Evolutionary conservation across 2,113 vertebrate species (phyloP), one percentile per base, ranked within the genome.

Genomic region (Chaetorhynchus papuensis): DNA sequence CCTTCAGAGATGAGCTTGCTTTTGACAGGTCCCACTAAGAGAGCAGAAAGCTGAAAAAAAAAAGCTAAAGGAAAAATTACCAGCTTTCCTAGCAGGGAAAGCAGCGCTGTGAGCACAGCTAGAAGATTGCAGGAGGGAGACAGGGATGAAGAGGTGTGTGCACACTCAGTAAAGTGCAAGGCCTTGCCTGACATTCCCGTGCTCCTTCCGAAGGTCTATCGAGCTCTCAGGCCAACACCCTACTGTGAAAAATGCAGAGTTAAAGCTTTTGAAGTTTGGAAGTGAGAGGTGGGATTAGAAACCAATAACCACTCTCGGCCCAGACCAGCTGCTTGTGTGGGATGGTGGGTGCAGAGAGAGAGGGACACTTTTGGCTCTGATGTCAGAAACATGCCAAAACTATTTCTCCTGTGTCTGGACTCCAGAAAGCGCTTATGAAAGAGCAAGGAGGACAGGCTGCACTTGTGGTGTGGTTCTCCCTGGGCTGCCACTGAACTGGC

Each of bases 81-180:
- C 13, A 27, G 5, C 19, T 95, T 84, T 30, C 21, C 5, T 56
- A 60, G 35, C 17, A 64, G 45, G 45, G 37, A 82, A 64, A 60
- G 18, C 27, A 52, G 41, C 0, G 0, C 23, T 15, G 1, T 49
- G 56, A 89, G 42, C 68, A 27, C 15, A 30, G 13, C 31, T 23
- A 22, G 60, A 63, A 75, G 33, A 22, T 1, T 54, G 31, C 21
- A 60, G 56, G 30, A 64, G 19, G 30, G 15, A 63, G 47, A 14
- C 13, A 22, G 45, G 41, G 35, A 61, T 30, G 53, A 79, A 64
- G 47, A 64, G 23, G 16, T 9, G 11, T n/a, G 23, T 70, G 47
- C 22, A 27, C 0, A 0, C 49, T 31, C 22, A 82, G 35, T 1
- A 4, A 78, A 75, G 33, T 20, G 27, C 47, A 85, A 88, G 70